Evolutionary conservation across 2,888 invertebrate genomes (phyloP).

Genomic region (Liposcelis brunnea): DNA sequence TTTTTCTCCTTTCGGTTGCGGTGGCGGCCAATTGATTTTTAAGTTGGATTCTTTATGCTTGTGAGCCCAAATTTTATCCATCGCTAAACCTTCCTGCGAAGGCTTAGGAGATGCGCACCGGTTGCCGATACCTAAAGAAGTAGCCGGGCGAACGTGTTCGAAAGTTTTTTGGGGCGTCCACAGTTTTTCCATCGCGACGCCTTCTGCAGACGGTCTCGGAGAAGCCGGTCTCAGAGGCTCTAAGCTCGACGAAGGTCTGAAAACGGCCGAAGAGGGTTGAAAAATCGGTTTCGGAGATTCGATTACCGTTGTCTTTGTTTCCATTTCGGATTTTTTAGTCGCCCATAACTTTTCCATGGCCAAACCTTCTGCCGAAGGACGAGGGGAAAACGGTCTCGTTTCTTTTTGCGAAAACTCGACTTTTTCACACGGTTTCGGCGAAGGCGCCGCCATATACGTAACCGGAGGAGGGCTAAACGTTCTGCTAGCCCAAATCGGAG

Average conservation of each 20-base stretch:
- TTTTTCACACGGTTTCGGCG: conserved; percentile 20
- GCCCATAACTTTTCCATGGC: conserved; percentile 54
- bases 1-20: conserved; percentile 22
- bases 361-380: conserved; percentile 43
- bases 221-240: conserved; percentile 19
- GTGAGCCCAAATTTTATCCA: conserved; percentile 47
- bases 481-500: conserved; percentile 18
- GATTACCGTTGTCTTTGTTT: conserved; percentile 3
- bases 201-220: conserved; percentile 25
- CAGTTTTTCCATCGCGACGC: conserved; percentile 25
- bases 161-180: conserved; percentile 21
- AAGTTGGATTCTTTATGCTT: conserved; percentile 28
- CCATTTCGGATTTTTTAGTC: conserved; percentile 17
- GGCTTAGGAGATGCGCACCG: conserved; percentile 29
- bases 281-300: neutral
- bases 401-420: conserved; percentile 13
- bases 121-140: conserved; percentile 20
- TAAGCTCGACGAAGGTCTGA: neutral
- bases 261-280: neutral
- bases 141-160: conserved; percentile 18
- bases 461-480: conserved; percentile 9
- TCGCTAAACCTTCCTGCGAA: conserved; percentile 40
- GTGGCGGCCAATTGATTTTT: conserved; percentile 36
- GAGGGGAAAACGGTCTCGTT: conserved; percentile 29
- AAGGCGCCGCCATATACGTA: too few relatives aligned